Conservation (phyloP, 1,140 invertebrate genomes). For the Leptonema lineaticorne region DNA sequence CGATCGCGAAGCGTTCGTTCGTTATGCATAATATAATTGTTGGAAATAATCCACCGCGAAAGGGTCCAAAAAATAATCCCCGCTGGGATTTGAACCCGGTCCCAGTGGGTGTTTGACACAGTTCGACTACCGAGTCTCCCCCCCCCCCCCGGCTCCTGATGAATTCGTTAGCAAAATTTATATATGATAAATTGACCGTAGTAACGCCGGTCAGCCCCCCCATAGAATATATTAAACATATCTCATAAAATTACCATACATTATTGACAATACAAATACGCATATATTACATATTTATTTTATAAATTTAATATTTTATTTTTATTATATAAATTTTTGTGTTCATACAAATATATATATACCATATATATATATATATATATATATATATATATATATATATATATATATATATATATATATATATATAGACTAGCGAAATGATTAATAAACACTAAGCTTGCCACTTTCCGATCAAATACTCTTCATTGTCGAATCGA, state of each 20-base stretch:
- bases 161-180: slow-evolving; percentile 26
- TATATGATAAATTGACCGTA: slow-evolving; percentile 14
- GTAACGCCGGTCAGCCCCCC: not conserved
- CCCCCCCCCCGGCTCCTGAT: slow-evolving; percentile 3
- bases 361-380: too few relatives aligned
- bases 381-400: too few relatives aligned
- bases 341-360: too few relatives aligned
- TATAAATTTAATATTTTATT: too few relatives aligned
- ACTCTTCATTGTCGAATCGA: not conserved
- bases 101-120: slow-evolving; percentile 24
- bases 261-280: too few relatives aligned
- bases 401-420: not conserved
- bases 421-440: not conserved
- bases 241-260: not conserved
- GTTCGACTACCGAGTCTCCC: slow-evolving; percentile 20
- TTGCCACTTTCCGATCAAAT: too few relatives aligned
- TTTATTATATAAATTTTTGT: too few relatives aligned
- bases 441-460: not conserved
- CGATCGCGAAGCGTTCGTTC: too few relatives aligned
- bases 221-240: not conserved
- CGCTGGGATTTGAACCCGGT: slow-evolving; percentile 24
- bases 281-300: too few relatives aligned
- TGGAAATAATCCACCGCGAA: not conserved
- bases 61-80: slow-evolving; percentile 26
- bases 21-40: not conserved